A percentile compares a stretch with the other conserved stretches of the same genome.
These are phyloP conservation scores for Arrhopalites spinosus DNA, from an alignment of 2,888 invertebrate genomes.

Conservation along the genomic window DNA sequence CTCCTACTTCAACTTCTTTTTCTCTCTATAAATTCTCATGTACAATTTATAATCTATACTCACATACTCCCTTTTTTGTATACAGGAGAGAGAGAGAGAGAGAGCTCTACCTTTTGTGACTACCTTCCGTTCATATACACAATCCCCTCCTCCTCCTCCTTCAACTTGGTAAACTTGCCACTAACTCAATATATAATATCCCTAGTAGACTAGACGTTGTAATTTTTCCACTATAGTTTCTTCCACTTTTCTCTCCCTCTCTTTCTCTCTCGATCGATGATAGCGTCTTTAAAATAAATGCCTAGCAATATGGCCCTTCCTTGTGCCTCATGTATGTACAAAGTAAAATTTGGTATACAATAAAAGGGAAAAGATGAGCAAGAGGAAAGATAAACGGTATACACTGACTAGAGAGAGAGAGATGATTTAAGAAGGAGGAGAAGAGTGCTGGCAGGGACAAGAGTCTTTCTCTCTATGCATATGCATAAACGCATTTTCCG, in stretches of 20 bases:
- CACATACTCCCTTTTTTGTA: neutral
- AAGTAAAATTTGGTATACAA: no score
- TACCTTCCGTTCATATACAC: constrained; percentile 1
- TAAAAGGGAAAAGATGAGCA: neutral
- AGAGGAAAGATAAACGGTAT: neutral
- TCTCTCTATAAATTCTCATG: neutral
- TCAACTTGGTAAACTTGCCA: constrained; percentile 27
- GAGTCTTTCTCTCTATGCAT: neutral
- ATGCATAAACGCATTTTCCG: constrained; percentile 5
- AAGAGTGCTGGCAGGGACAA: neutral
- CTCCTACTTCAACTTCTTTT: neutral
- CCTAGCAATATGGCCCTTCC: no score
- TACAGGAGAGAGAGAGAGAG: neutral
- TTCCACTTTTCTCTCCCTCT: constrained; percentile 6
- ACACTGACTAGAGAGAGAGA: neutral
- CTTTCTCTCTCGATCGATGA: constrained; percentile 2
- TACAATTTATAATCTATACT: neutral
- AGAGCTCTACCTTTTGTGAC: neutral
- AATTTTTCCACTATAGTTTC: constrained; percentile 9
- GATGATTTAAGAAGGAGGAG: neutral
- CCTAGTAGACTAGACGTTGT: neutral
- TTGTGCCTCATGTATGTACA: no score
- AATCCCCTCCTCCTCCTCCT: neutral
- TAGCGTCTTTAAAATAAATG: no score
- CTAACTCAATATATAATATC: constrained; percentile 23